Evolutionary conservation across 2,113 vertebrate species (phyloP).

Genomic region (Chunga burmeisteri): DNA sequence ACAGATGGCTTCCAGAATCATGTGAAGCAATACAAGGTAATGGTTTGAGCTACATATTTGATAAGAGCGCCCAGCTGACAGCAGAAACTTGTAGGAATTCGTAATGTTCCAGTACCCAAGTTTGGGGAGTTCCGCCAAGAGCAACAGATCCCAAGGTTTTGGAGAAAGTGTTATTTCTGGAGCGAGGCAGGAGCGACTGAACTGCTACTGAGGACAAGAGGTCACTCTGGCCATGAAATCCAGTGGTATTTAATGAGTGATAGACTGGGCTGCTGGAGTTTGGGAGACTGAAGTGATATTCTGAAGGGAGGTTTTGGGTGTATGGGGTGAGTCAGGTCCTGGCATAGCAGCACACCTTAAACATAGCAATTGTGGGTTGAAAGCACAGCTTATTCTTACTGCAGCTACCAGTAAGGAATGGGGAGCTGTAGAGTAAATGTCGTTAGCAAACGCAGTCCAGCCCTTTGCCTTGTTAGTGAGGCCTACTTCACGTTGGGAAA

Average conservation of each 20-base stretch:
- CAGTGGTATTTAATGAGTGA: background rate
- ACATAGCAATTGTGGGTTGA: background rate
- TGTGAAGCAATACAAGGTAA: background rate
- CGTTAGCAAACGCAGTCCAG: background rate
- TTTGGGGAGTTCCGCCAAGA: background rate
- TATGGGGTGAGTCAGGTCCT: background rate
- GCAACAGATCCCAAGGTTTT: background rate
- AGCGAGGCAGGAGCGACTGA: background rate
- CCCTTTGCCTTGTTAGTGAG: background rate
- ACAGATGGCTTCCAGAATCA: background rate
- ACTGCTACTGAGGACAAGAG: background rate
- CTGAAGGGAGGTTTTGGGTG: background rate
- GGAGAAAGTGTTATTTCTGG: background rate
- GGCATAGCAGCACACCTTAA: background rate
- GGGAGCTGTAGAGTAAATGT: background rate
- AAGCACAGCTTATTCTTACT: background rate
- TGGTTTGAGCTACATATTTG: background rate
- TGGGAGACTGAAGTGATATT: background rate
- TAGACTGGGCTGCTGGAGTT: background rate
- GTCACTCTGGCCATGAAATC: background rate
- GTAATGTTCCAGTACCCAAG: background rate
- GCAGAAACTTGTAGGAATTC: background rate
- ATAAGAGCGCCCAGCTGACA: background rate
- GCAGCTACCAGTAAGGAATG: background rate
- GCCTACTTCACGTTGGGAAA: background rate